Evolutionary conservation across 2,888 invertebrate species (phyloP).

Genomic region (Chrysomela aeneicollis): DNA sequence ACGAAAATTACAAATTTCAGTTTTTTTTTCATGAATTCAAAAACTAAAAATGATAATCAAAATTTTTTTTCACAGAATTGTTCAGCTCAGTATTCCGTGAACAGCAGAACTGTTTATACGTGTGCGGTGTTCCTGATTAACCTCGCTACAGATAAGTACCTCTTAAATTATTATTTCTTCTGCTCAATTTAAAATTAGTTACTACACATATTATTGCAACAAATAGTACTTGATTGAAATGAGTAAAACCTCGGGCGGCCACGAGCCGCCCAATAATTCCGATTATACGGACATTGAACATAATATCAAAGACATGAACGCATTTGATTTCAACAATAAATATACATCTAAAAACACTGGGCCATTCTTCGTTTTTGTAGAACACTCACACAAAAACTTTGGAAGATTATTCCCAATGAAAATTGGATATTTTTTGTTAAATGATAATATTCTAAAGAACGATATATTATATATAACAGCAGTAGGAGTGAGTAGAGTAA

Average conservation of each 20-base stretch:
- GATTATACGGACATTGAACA: neutral
- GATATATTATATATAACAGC: constrained; percentile 14
- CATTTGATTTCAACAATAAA: constrained; percentile 2
- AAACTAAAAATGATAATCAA: too few relatives aligned
- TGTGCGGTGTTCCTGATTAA: constrained; percentile 1
- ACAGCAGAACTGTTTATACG: neutral
- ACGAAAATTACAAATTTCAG: too few relatives aligned
- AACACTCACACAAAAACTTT: constrained; percentile 11
- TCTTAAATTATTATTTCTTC: neutral
- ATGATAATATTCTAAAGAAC: constrained; percentile 1
- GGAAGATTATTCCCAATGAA: constrained; percentile 12
- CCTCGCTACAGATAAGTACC: constrained; percentile 5
- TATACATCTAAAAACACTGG: neutral
- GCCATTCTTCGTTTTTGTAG: constrained; percentile 13
- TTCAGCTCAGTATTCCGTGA: too few relatives aligned
- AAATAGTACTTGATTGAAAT: neutral
- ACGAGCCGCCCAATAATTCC: constrained; percentile 1
- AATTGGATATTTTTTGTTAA: constrained; percentile 11
- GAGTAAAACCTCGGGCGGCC: neutral
- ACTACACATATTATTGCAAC: neutral
- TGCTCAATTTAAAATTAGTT: neutral
- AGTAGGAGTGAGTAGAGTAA: constrained; percentile 13
- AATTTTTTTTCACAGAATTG: too few relatives aligned
- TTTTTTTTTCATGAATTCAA: too few relatives aligned
- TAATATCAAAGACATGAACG: constrained; percentile 1